Conservation (phyloP, 2,113 vertebrate genomes). For the Jaculus jaculus region DNA sequence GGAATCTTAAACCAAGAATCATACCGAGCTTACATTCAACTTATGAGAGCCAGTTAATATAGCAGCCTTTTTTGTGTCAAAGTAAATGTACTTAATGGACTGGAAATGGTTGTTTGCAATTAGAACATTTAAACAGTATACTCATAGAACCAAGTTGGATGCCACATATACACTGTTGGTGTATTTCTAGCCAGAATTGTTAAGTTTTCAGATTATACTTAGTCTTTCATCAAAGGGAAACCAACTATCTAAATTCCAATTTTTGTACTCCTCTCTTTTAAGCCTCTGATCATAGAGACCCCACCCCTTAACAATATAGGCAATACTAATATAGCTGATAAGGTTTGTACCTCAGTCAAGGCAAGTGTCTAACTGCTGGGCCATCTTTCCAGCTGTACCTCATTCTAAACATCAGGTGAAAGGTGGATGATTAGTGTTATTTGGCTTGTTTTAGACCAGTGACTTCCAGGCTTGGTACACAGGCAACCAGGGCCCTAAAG, state of each 20-base stretch:
- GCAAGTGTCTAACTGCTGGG: too few relatives aligned
- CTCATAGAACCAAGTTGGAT: conserved; percentile 35
- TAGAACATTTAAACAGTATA: conserved; percentile 51
- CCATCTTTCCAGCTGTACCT: not conserved
- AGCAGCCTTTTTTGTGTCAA: conserved; percentile 68
- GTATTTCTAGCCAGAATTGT: conserved; percentile 21
- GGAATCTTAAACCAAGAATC: conserved; percentile 73
- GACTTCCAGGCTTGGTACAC: not conserved
- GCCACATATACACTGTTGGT: conserved; percentile 25
- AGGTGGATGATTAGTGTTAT: not conserved
- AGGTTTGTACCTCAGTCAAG: not conserved
- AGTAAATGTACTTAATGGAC: conserved; percentile 75
- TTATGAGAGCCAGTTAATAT: conserved; percentile 63
- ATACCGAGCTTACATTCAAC: conserved; percentile 49
- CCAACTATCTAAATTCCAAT: conserved; percentile 28
- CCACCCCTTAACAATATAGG: not conserved
- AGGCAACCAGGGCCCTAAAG: not conserved
- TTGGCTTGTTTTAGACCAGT: conserved; percentile 34
- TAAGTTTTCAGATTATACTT: conserved; percentile 44
- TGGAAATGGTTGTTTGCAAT: conserved; percentile 68
- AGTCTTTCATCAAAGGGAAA: conserved; percentile 19
- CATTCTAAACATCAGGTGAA: not conserved
- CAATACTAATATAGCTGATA: not conserved
- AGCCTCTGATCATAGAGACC: not conserved
- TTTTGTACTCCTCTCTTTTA: conserved; percentile 17